Evolutionary conservation across 2,797 vertebrate genomes (phyloP), one percentile per base, ranked within the genome.

Genomic region (Falco biarmicus): DNA sequence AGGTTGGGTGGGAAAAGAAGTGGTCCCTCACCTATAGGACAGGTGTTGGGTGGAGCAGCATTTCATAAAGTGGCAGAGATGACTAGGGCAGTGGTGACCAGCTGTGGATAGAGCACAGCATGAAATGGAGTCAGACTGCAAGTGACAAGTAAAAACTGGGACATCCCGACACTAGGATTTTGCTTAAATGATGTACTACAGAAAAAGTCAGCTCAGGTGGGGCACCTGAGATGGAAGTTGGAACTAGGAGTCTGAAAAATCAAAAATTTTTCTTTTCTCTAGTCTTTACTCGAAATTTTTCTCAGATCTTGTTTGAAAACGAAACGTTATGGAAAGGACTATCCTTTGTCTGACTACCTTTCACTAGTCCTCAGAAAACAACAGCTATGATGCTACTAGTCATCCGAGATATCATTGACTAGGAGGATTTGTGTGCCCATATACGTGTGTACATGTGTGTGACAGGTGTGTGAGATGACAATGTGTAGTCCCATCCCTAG

Each of bases 391-490:
- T 21, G 5, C 28, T 60, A 29, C 10, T 3, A 54, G 57, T 70
- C 21, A n/a, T 71, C 68, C 25, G 65, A 73, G 53, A 37, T 63
- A 18, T 15, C 43, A 56, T 12, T 45, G 63, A 61, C 29, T 75
- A 43, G 32, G 41, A 81, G 22, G 31, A 68, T 34, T 48, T 60
- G 9, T 8, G 15, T 56, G 28, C 31, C 39, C 60, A 10, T 32
- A 21, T 12, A 84, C 6, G 1, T 2, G 1, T 15, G 2, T 75
- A 20, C 16, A 19, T 7, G 4, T 32, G 15, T 5, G 10, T 31
- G 15, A 82, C 45, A 68, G 19, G 21, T 61, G 5, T 22, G n/a
- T 47, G 63, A 70, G 28, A 71, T 0, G 43, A 45, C 43, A 85
- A 20, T 6, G 66, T 61, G 32, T 79, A 32, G 13, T 91, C 39